Base-by-base conservation (phyloP, 1,140 invertebrate genomes). In the Spodoptera frugiperda region DNA sequence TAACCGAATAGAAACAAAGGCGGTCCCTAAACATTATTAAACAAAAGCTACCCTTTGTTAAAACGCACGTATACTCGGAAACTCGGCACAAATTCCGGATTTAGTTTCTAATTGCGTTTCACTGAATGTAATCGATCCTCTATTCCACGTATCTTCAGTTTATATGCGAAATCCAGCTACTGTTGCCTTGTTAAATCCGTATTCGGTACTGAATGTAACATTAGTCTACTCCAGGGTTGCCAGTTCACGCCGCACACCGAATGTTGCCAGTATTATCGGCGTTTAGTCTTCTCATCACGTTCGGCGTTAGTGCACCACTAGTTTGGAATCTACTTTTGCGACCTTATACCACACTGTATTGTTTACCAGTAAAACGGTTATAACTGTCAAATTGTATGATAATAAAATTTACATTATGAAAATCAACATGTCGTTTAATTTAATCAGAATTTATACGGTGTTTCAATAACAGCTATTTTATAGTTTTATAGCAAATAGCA, bases 111-210 rank as follows among this genome's bases (percentile, higher is more conserved):
- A 67, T 67, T 67, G 44, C 63, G 44, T 53, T 68, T 53, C 21
- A 68, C 19, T 68, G 48, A 49, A 49, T 51, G 63, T 51, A 68
- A 68, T 68, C 48, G 65, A 68, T 68, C 48, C 63, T n/a, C 14
- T 14, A 15, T 53, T 68, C 48, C 48, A 53, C 65, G 65, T 68
- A 68, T 68, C 49, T 68, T 68, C 51, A 21, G 68, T 53, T 54
- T 71, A 44, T 71, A 71, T 53, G 51, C 30, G 48, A 71, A 71
- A 55, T 71, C 63, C 63, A 67, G 63, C 63, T 67, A 48, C 39
- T 19, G 63, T 49, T 67, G 44, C 25, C 68, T 55, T 54, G 68
- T 55, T 55, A 71, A 71, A 71, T 71, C 68, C 68, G 15, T 71
- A 55, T 44, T 55, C 33, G 12, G 53, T 17, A 44, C 49, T 71